Evolutionary conservation across 2,113 vertebrate species (phyloP).

Genomic region (Gnathonemus longibarbis): DNA sequence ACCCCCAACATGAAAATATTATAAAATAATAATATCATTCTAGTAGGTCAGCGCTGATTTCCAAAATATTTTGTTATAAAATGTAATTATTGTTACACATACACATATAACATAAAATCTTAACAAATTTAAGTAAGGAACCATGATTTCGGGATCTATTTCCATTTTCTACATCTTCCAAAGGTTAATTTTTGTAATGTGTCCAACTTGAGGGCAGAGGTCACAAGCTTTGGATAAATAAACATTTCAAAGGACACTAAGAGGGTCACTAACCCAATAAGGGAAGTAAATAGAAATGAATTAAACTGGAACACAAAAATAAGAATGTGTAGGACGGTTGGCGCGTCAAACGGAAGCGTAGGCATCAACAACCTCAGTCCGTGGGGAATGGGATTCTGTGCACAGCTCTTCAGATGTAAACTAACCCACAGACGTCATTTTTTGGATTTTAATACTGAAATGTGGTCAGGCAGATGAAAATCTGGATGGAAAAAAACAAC

Average conservation of each 20-base stretch:
- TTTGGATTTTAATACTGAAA: slow-evolving; percentile 2
- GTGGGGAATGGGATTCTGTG: neutral
- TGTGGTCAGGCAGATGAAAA: neutral
- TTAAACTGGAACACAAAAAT: neutral
- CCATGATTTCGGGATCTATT: neutral
- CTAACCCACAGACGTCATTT: neutral
- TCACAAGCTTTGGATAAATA: neutral
- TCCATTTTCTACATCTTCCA: neutral
- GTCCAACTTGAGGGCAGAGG: neutral
- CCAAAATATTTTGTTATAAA: neutral
- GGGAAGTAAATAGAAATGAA: neutral
- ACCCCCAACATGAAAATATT: neutral
- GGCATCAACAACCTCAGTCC: neutral
- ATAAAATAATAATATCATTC: neutral
- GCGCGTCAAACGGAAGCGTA: neutral
- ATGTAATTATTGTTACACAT: neutral
- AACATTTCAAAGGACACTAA: neutral
- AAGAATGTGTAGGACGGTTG: neutral
- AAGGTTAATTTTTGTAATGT: neutral
- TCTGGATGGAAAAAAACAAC: neutral
- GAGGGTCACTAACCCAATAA: neutral
- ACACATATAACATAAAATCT: neutral
- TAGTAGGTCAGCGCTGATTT: neutral
- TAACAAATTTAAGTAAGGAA: neutral
- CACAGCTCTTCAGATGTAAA: neutral